Evolutionary conservation across 2,113 vertebrate genomes (phyloP), one percentile per base, ranked within the genome.

Genomic region (Leucoraja erinaceus): DNA sequence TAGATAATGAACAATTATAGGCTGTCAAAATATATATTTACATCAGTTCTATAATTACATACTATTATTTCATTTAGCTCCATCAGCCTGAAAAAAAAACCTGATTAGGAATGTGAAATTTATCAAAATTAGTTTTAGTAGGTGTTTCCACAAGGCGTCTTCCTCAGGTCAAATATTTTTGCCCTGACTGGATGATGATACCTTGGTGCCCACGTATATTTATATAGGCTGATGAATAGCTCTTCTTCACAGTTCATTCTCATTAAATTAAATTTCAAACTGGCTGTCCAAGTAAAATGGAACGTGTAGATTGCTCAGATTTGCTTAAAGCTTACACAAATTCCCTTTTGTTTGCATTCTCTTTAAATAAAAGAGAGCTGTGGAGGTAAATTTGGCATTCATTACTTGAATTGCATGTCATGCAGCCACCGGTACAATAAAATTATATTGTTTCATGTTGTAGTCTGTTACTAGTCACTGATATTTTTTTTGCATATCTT

Each of bases 121-220:
- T 70, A 72, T 91, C 14, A 91, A 72, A 91, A 91, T 91, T 47
- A 70, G 61, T 90, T 90, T 18, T 61, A 68, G 66, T 22, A 47
- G 3, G 88, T 91, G 66, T 72, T 91, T 47, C 63, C 66, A 63
- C 31, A 91, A 70, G 31, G 88, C 66, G 70, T 33, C 31, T 54
- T 72, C 66, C 16, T 70, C 16, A 91, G 66, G 28, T 28, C 56
- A 88, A 63, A 66, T 66, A n/a, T 86, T 25, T 86, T 66, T 33
- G 83, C 59, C 56, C 83, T 70, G 18, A 47, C 33, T 91, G 12
- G n/a, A 28, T 6, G 16, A 20, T 68, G 66, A 3, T 72, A 31
- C 47, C 16, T 70, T 22, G 20, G 63, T 63, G 20, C 22, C 38
- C 4, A 2, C 7, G 70, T 72, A 25, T 47, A 72, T 91, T 91